Conservation (phyloP, 37 sponge, comb jelly and placozoan genomes). For the Tethya wilhelma region DNA sequence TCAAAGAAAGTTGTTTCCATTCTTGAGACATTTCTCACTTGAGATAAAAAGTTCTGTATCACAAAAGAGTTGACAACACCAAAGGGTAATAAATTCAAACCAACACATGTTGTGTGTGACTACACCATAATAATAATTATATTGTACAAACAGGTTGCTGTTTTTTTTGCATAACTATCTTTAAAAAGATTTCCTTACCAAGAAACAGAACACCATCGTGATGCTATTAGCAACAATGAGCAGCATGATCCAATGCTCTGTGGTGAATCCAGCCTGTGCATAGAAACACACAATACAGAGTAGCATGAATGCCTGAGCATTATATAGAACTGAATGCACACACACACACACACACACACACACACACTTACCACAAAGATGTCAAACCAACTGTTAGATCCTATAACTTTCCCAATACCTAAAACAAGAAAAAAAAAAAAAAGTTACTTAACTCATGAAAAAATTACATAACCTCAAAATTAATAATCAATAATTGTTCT, state of each 20-base stretch:
- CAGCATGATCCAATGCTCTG: slow-evolving; percentile 58
- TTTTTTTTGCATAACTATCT: no score
- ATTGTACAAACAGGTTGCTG: no score
- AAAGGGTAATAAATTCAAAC: no score
- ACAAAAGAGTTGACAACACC: neutral
- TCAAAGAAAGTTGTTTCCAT: slow-evolving; percentile 76
- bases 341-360: no score
- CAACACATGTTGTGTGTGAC: no score
- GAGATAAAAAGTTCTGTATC: slow-evolving; percentile 46
- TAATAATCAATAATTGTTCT: neutral
- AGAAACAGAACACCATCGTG: neutral
- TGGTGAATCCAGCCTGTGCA: neutral
- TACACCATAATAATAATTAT: no score
- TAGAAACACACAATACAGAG: slow-evolving; percentile 22
- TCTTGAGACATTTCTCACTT: slow-evolving; percentile 44
- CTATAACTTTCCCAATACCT: neutral
- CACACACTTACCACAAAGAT: neutral
- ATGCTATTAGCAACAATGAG: slow-evolving; percentile 53
- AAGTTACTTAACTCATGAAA: neutral
- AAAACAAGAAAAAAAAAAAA: neutral
- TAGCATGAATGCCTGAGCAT: neutral
- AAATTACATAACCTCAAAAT: neutral
- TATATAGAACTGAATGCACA: no score
- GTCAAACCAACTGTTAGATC: neutral
- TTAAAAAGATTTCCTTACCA: no score